Percentiles rank a stretch among this genome's conserved stretches.
These are phyloP conservation scores for Drosophila lini DNA, from an alignment of 1,140 invertebrate species.

Conservation along the genomic window DNA sequence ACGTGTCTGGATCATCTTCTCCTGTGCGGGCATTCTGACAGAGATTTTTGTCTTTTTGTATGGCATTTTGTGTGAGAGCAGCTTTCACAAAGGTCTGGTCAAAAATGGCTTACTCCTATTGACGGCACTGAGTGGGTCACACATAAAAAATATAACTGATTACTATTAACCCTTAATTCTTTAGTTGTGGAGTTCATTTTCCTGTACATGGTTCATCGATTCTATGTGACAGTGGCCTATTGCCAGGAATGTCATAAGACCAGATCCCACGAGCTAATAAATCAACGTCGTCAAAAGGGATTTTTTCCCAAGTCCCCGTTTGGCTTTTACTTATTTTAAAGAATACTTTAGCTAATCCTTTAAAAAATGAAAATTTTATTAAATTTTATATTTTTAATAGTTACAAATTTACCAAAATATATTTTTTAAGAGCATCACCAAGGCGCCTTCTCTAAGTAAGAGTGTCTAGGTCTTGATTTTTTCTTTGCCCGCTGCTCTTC, in stretches of 20 bases:
- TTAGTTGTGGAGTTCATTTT: conserved; percentile 57
- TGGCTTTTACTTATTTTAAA: too few species aligned
- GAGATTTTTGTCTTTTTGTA: conserved; percentile 48
- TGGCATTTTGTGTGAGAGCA: conserved; percentile 34
- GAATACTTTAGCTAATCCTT: conserved; percentile 1
- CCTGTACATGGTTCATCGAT: conserved; percentile 49
- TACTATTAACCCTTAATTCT: neutral
- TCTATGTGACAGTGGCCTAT: conserved; percentile 31
- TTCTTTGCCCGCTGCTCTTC: conserved; percentile 19
- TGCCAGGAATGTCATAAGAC: neutral
- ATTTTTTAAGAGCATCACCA: conserved; percentile 5
- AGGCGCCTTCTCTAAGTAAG: neutral
- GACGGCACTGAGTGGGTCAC: conserved; percentile 34
- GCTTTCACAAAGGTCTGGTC: conserved; percentile 33
- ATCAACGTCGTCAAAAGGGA: too few species aligned
- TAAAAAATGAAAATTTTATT: neutral
- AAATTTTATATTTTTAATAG: neutral
- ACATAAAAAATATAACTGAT: neutral
- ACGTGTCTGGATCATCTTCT: conserved; percentile 60
- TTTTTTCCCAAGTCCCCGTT: too few species aligned
- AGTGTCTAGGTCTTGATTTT: conserved; percentile 27
- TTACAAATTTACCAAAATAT: neutral
- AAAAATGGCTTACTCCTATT: conserved; percentile 30
- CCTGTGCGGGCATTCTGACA: conserved; percentile 44
- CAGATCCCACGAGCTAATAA: neutral